Percentiles rank a stretch among this genome's conserved stretches.
phyloP scores from a whole-genome alignment of 2,888 invertebrate species.

The Alentia gelatinosa region DNA sequence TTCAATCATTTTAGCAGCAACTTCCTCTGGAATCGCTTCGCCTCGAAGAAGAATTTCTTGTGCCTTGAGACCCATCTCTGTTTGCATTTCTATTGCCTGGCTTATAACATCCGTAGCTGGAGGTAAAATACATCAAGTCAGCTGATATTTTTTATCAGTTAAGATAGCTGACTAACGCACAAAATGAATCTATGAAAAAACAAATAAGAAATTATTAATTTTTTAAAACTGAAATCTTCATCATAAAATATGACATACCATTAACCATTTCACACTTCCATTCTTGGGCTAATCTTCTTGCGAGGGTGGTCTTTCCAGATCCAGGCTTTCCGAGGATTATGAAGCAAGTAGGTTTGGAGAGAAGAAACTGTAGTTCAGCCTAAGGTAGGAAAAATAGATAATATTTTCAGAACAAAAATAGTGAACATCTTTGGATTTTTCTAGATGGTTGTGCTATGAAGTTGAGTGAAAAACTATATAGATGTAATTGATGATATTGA shows the following conservation, averaged over 20 bases:
- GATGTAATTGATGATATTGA: background rate
- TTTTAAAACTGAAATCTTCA: too few relatives aligned
- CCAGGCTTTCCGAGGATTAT: conserved; percentile 80
- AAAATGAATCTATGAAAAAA: too few relatives aligned
- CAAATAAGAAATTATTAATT: too few relatives aligned
- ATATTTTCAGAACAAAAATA: too few relatives aligned
- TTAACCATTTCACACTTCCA: conserved; percentile 80
- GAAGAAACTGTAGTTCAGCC: conserved; percentile 78
- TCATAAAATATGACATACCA: conserved; percentile 71
- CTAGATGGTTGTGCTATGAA: background rate
- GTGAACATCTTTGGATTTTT: too few relatives aligned
- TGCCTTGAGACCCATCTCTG: conserved; percentile 76
- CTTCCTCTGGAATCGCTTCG: conserved; percentile 78
- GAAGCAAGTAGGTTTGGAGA: conserved; percentile 80
- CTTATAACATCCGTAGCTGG: conserved; percentile 77
- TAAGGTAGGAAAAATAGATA: conserved; percentile 61
- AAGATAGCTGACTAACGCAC: too few relatives aligned
- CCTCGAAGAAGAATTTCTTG: conserved; percentile 76
- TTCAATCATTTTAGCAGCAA: conserved; percentile 77
- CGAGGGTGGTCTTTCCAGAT: conserved; percentile 78
- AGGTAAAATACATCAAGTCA: conserved; percentile 58
- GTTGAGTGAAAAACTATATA: background rate
- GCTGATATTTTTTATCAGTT: too few relatives aligned
- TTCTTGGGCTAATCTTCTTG: conserved; percentile 76
- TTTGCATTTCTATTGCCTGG: conserved; percentile 77